A percentile compares a stretch with the other conserved stretches of the same genome.
phyloP scores from a whole-genome alignment of 2,888 invertebrate species.

The Colletes collaris region DNA sequence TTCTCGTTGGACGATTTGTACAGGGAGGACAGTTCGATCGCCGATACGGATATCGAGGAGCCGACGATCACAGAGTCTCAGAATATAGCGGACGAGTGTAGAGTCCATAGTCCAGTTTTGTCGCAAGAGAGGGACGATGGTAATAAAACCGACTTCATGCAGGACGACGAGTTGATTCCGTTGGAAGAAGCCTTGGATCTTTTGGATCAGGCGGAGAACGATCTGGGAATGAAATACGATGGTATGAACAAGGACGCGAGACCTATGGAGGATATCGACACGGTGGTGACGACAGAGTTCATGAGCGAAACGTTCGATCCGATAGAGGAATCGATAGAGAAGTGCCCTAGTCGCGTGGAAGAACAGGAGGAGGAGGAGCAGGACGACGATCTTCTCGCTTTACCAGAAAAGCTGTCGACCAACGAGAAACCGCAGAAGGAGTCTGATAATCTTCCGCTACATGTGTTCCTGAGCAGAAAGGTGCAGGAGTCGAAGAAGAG shows the following conservation, averaged over 20 bases:
- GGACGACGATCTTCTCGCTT: constrained; percentile 77
- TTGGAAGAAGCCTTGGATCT: constrained; percentile 78
- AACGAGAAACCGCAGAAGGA: constrained; percentile 78
- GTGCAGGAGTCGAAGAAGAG: constrained; percentile 80
- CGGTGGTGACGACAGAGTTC: not conserved
- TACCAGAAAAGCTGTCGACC: constrained; percentile 81
- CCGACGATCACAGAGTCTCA: constrained; percentile 33
- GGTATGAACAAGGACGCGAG: constrained; percentile 6
- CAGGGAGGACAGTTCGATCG: constrained; percentile 77
- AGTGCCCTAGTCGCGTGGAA: constrained; percentile 41
- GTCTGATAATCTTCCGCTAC: constrained; percentile 79
- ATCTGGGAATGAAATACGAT: constrained; percentile 48
- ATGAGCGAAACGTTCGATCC: constrained; percentile 48
- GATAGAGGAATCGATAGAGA: constrained; percentile 23
- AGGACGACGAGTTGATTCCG: constrained; percentile 72
- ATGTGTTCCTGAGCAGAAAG: constrained; percentile 79
- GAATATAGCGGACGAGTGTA: constrained; percentile 25
- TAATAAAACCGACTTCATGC: constrained; percentile 34
- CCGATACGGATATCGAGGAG: constrained; percentile 76
- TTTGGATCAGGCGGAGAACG: constrained; percentile 70
- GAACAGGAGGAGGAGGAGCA: constrained; percentile 69
- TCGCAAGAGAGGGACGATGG: constrained; percentile 57
- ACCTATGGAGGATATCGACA: not conserved
- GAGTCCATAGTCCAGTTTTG: constrained; percentile 60
- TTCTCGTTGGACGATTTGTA: constrained; percentile 77